phyloP scores from a whole-genome alignment of 2,113 vertebrate species.

The Colinus virginianus region DNA sequence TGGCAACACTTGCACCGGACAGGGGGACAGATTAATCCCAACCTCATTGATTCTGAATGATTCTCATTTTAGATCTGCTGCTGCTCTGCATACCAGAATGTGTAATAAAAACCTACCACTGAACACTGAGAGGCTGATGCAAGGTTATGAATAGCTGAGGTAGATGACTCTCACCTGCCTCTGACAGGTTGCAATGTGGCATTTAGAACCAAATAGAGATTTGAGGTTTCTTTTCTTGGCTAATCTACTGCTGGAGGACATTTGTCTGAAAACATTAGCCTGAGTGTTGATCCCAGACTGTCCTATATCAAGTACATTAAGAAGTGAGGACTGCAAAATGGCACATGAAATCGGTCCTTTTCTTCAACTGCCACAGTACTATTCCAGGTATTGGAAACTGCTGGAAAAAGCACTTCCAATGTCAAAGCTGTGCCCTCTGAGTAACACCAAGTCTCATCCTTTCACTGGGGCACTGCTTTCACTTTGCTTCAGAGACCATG shows the following conservation, averaged over 20 bases:
- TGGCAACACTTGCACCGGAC: conserved; percentile 56
- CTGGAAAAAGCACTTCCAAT: not conserved
- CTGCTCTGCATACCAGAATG: conserved; percentile 47
- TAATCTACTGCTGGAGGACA: not conserved
- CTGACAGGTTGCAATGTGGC: not conserved
- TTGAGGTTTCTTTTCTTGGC: not conserved
- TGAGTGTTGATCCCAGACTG: not conserved
- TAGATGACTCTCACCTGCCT: not conserved
- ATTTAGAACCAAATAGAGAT: not conserved
- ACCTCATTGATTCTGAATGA: conserved; percentile 52
- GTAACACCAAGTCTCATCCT: not conserved
- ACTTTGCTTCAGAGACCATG: not conserved
- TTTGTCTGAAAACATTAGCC: not conserved
- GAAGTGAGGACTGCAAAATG: not conserved
- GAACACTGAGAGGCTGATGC: not conserved
- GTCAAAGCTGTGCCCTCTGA: not conserved
- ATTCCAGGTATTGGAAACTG: not conserved
- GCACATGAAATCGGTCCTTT: conserved; percentile 31
- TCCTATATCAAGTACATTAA: not conserved
- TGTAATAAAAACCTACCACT: conserved; percentile 26
- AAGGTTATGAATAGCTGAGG: not conserved
- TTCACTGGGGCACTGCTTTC: not conserved
- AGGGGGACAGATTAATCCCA: conserved; percentile 55
- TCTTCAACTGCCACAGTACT: not conserved
- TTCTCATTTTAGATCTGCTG: conserved; percentile 59